A percentile compares a stretch with the other conserved stretches of the same genome.
Evolutionary conservation across 37 sponge, comb jelly and placozoan genomes (phyloP).

Genomic region (Aplysina aerophoba): DNA sequence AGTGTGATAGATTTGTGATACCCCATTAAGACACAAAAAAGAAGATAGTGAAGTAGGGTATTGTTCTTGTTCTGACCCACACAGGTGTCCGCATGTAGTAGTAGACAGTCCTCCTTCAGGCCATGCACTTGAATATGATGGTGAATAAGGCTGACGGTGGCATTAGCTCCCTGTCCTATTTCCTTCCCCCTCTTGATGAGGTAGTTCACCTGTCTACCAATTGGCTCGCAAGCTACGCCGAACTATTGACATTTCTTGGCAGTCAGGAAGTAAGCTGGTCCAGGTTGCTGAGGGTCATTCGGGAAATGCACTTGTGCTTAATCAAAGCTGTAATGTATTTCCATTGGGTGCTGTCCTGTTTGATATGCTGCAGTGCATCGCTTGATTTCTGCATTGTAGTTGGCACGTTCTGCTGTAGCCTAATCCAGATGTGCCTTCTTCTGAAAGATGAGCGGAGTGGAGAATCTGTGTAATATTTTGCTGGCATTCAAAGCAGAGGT

Average conservation of each 20-base stretch:
- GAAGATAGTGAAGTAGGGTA: background rate
- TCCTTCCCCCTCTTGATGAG: slow-evolving; percentile 38
- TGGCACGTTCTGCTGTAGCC: too few relatives aligned
- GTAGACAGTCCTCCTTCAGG: slow-evolving; percentile 15
- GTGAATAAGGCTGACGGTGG: slow-evolving; percentile 51
- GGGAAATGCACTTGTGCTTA: slow-evolving; percentile 56
- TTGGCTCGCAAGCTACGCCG: slow-evolving; percentile 37
- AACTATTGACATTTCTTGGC: slow-evolving; percentile 52
- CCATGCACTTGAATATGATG: slow-evolving; percentile 23
- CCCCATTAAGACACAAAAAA: background rate
- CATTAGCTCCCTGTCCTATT: slow-evolving; percentile 55
- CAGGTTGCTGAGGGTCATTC: slow-evolving; percentile 45
- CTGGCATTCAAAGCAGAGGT: background rate
- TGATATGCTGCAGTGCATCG: too few relatives aligned
- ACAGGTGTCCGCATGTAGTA: slow-evolving; percentile 35
- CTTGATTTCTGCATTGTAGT: background rate
- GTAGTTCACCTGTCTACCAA: slow-evolving; percentile 28
- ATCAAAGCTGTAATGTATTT: too few relatives aligned
- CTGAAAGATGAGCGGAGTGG: background rate
- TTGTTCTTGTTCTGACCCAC: background rate
- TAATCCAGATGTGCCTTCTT: too few relatives aligned
- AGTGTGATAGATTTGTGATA: background rate
- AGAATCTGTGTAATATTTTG: background rate
- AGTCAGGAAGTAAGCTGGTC: slow-evolving; percentile 42
- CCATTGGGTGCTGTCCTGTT: too few relatives aligned